Evolutionary conservation across 2,888 invertebrate genomes (phyloP), one percentile per base, ranked within the genome.

Genomic region (Chloroclysta siterata): DNA sequence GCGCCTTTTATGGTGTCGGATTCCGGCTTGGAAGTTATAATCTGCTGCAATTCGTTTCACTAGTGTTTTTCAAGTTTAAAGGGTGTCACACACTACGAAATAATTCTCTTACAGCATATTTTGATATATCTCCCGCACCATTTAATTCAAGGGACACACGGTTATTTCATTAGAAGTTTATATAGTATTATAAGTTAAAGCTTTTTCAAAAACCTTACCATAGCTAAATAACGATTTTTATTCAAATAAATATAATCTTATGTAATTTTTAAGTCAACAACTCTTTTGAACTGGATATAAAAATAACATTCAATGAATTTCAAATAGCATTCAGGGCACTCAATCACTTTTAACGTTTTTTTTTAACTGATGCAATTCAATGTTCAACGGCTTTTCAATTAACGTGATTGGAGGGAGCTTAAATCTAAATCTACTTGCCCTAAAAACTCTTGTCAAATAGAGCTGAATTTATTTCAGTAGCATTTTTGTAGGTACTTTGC

Each of bases 371-470:
- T 68, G 53, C 66, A 55, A 57, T 66, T 39, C 65, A 61, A 63
- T 62, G 57, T 60, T 55, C 60, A 55, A 62, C 54, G 48, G 65
- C 54, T 67, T 63, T 71, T 69, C 69, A 69, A 71, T 71, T 71
- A 66, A 50, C 68, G 60, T 68, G 68, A 69, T 69, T 71, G 71
- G 69, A 65, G 56, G 41, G 65, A 63, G 63, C 58, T 68, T 71
- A 69, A 66, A 65, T 69, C 66, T 65, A 71, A 66, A 69, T 68
- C 54, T 60, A 66, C 64, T 66, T 65, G 47, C 11, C 13, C 28
- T 59, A 61, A 65, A 65, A 62, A 59, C 39, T 46, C 44, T 53
- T 7, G 15, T 51, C 58, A 54, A 57, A 65, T 36, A 52, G 28
- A 54, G 36, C 44, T 51, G 54, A 65, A 60, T 65, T 65, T 53